Evolutionary conservation across 2,888 invertebrate species (phyloP).

Genomic region (Unio pictorum): DNA sequence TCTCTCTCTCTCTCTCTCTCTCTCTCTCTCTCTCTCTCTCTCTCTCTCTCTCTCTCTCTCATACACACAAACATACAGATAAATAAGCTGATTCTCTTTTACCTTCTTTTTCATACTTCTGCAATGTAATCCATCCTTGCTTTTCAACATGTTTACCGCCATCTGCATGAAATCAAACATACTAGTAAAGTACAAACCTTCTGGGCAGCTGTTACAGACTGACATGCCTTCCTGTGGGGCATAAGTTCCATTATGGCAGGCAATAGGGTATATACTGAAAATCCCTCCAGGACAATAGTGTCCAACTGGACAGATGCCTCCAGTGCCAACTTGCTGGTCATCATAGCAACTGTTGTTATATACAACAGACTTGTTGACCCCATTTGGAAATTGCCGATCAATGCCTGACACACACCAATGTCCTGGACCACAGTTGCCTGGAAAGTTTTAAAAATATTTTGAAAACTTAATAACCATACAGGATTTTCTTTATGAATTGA

Average conservation of each 20-base stretch:
- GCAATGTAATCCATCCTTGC: too few relatives aligned
- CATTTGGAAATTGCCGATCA: slow-evolving; percentile 59
- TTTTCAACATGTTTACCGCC: too few relatives aligned
- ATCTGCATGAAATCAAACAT: background rate
- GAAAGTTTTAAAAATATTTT: background rate
- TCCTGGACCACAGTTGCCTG: slow-evolving; percentile 64
- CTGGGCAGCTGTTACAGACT: slow-evolving; percentile 57
- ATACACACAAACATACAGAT: too few relatives aligned
- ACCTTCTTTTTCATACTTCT: too few relatives aligned
- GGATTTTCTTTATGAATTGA: too few relatives aligned
- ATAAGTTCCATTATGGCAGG: slow-evolving; percentile 66
- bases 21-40: too few relatives aligned
- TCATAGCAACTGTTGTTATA: slow-evolving; percentile 60
- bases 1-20: too few relatives aligned
- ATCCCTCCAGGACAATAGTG: slow-evolving; percentile 63
- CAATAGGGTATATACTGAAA: slow-evolving; percentile 49
- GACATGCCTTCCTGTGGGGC: slow-evolving; percentile 56
- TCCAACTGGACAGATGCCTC: slow-evolving; percentile 62
- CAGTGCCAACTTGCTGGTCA: slow-evolving; percentile 57
- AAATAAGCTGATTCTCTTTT: too few relatives aligned
- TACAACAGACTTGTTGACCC: slow-evolving; percentile 48
- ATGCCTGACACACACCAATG: slow-evolving; percentile 66
- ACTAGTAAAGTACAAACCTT: slow-evolving; percentile 42
- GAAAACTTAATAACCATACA: background rate
- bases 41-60: too few relatives aligned